Base-by-base conservation (phyloP, 2,888 invertebrate genomes). In the Hirudinaria manillensis region DNA sequence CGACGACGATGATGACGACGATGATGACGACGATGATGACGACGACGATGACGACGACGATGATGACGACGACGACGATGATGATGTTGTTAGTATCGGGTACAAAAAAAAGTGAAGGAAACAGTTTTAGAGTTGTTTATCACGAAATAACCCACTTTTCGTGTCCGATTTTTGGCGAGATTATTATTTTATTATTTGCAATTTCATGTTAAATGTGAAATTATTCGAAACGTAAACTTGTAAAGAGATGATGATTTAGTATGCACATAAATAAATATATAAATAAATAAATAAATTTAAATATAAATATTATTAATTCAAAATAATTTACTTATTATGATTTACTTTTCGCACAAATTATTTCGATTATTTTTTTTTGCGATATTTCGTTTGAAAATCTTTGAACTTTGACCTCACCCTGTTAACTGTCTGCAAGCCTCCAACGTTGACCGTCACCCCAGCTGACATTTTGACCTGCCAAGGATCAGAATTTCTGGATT, bases 21-120 rank as follows among this genome's bases (percentile, higher is more conserved):
- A 67, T 67, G 67, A 67, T 67, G 67, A 67, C 27, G 67, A 4
- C 3, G 67, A 27, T 27, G 67, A 67, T 67, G 67, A 67, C 6
- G 67, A 67, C 27, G 67, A 67, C 27, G 67, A 67, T 67, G 67
- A 67, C 27, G 67, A 67, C 29, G 67, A 67, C 27, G 67, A 67
- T 67, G 67, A 67, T 67, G 67, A 67, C 27, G 67, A 19, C 19
- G 53, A 53, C 53, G 53, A 53, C 19, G 53, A 53, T 53, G 53
- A 53, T 53, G 53, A 19, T 53, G 53, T n/a, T n/a, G n/a, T n/a
- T n/a, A n/a, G 55, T 19, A 19, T 55, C 55, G 55, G 55, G 55
- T 19, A 19, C 21, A 55, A 55, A 55, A 19, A 19, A 19, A 21
- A 21, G 55, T 21, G 21, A 19, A 19, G 55, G 21, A 19, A 19